Evolutionary conservation across 2,113 vertebrate genomes (phyloP), one percentile per base, ranked within the genome.

Genomic region (Ovibos moschatus): DNA sequence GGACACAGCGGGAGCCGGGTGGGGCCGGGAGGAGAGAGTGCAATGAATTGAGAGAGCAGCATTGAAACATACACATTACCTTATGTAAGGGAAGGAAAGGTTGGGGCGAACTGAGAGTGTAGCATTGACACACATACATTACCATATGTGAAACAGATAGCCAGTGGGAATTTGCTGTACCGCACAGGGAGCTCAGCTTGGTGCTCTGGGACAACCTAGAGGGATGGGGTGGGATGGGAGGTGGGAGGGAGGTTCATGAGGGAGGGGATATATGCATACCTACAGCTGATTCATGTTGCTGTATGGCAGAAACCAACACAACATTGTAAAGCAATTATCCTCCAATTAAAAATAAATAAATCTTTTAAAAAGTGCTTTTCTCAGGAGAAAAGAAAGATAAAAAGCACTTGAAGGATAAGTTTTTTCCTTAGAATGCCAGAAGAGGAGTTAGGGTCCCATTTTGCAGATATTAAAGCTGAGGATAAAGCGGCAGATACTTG

Each of bases 401-500:
- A 91, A 76, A 25, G 14, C 60, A 5, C 33, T 60, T 76, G 60
- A 86, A 92, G 36, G 19, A 10, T 45, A 14, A 6, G 58, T 25
- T 10, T 17, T 33, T 15, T 2, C 43, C 21, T 16, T 9, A 23
- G 6, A 4, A 3, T 50, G 6, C 25, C 25, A 11, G 8, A 27
- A 45, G 50, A n/a, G 15, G 50, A 55, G 30, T 43, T 67, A 7
- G 15, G 8, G n/a, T 82, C 45, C 91, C 51, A 21, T 89, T 76
- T 47, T 74, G 27, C 50, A 62, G 50, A 23, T 62, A 16, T 25
- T 28, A 30, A 93, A 40, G 45, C 25, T 17, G 36, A 88, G 58
- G 28, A 3, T 25, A 21, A 83, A 74, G 82, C 19, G 25, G 43
- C 40, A 76, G 11, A 15, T n/a, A 43, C 21, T 67, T 53, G 36